phyloP scores from a whole-genome alignment of 2,113 vertebrate species.

The Thunnus maccoyii region DNA sequence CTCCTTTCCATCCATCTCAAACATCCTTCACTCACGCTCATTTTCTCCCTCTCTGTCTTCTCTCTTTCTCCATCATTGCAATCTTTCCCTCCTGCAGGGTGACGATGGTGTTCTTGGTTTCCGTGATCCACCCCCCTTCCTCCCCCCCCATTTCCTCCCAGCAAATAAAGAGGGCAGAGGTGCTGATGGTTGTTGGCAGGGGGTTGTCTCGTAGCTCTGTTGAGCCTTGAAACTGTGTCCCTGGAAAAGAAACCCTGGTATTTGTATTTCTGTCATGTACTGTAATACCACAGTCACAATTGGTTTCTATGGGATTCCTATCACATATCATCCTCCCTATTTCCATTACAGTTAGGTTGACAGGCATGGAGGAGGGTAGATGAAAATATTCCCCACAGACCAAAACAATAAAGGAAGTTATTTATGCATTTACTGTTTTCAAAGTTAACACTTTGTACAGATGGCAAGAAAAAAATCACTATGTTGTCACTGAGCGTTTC shows the following conservation, averaged over 20 bases:
- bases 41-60: conserved; percentile 4
- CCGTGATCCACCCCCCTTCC: background rate
- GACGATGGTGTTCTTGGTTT: conserved; percentile 39
- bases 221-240: conserved; percentile 10
- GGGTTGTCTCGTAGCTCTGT: background rate
- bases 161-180: conserved; percentile 30
- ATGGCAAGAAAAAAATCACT: too few species aligned
- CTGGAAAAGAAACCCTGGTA: background rate
- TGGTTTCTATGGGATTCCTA: background rate
- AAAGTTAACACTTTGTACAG: too few species aligned
- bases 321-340: background rate
- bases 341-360: background rate
- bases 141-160: background rate
- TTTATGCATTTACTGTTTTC: background rate
- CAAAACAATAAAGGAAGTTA: background rate
- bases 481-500: too few species aligned
- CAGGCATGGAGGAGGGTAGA: background rate
- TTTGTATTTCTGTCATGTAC: conserved; percentile 14
- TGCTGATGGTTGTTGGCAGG: conserved; percentile 31
- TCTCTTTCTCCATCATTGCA: conserved; percentile 1
- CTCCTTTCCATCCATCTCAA: conserved; percentile 3
- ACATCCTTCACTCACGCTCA: conserved; percentile 12
- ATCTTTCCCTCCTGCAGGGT: conserved; percentile 23
- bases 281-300: background rate
- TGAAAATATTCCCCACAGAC: background rate